These are phyloP conservation scores for Catamblyrhynchus diadema DNA, from an alignment of 2,797 vertebrate species.

Conservation along the genomic window DNA sequence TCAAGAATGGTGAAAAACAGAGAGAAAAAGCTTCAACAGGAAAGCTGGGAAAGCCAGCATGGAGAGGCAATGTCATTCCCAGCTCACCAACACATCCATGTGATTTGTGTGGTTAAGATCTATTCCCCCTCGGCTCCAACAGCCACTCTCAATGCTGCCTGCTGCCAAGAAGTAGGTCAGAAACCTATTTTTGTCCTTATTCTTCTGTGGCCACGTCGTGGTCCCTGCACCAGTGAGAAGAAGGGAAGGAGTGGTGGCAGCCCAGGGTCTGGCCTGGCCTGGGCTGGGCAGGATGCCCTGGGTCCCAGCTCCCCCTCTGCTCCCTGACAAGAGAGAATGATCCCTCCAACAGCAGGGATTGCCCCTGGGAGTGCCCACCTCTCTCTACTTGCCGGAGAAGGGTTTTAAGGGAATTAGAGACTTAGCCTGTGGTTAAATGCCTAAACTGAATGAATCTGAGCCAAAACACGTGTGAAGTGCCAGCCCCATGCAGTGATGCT, in stretches of 20 bases:
- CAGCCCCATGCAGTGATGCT: background rate
- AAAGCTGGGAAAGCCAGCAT: background rate
- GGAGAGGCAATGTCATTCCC: background rate
- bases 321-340: background rate
- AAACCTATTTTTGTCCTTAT: background rate
- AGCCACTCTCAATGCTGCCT: background rate
- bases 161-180: constrained; percentile 13
- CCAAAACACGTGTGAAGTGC: rapidly evolving
- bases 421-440: background rate
- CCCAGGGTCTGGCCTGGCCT: background rate
- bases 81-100: background rate
- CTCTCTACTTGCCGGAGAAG: background rate
- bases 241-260: rapidly evolving
- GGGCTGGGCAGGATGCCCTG: background rate
- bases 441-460: background rate
- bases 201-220: rapidly evolving
- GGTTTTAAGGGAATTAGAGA: background rate
- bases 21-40: background rate
- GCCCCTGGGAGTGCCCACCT: background rate
- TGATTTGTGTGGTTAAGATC: background rate
- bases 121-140: background rate
- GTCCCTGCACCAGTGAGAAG: rapidly evolving
- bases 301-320: rapidly evolving
- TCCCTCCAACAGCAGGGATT: background rate
- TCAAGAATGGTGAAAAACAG: background rate